Evolutionary conservation across 2,797 vertebrate species (phyloP).

Genomic region (Crypturellus tataupa): DNA sequence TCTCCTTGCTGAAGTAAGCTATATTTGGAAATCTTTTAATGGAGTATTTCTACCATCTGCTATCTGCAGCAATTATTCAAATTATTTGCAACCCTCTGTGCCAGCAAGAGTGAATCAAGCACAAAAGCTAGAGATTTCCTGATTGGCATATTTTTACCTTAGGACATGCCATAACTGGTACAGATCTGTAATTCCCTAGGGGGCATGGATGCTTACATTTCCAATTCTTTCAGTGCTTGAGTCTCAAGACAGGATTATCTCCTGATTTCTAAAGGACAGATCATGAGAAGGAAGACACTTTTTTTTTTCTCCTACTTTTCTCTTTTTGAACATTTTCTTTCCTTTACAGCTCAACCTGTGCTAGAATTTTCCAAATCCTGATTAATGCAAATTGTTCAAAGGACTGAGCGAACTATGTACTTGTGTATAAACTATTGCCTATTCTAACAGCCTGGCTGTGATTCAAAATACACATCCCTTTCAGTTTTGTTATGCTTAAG

Average conservation of each 20-base stretch:
- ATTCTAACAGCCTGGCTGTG: not conserved
- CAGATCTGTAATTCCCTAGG: not conserved
- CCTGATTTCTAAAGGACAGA: not conserved
- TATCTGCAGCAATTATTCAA: conserved; percentile 41
- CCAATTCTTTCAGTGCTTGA: not conserved
- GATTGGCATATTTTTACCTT: conserved; percentile 21
- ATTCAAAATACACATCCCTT: not conserved
- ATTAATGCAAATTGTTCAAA: not conserved
- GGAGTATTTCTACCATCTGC: conserved; percentile 32
- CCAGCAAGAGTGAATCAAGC: not conserved
- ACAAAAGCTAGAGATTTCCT: not conserved
- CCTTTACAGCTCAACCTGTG: not conserved
- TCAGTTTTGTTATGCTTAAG: not conserved
- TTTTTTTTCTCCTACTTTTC: not conserved
- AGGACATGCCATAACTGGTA: not conserved
- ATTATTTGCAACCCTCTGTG: conserved; percentile 31
- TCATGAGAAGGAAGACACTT: not conserved
- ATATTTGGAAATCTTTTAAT: conserved; percentile 9
- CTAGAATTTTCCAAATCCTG: not conserved
- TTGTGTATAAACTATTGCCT: not conserved
- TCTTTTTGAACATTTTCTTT: not conserved
- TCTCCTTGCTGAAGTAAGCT: not conserved
- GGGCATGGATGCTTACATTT: not conserved
- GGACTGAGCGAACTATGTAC: not conserved
- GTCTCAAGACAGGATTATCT: not conserved